phyloP scores from a whole-genome alignment of 1,140 invertebrate species.

The Pararge aegeria region DNA sequence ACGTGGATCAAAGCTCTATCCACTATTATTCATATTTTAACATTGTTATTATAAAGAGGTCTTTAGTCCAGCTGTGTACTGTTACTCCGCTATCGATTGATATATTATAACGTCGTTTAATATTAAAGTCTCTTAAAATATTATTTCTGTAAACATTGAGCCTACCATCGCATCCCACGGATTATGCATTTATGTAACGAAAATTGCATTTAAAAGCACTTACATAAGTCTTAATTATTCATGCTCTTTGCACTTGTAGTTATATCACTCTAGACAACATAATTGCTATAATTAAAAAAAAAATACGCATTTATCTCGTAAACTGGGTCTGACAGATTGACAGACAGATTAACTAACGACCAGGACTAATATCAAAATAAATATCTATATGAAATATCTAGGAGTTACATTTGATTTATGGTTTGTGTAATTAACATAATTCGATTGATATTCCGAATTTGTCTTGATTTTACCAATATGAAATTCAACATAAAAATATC shows the following conservation, averaged over 20 bases:
- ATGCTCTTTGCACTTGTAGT: too few relatives aligned
- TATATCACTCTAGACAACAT: slow-evolving; percentile 18
- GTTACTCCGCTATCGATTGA: too few relatives aligned
- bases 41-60: too few relatives aligned
- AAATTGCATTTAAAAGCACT: not conserved
- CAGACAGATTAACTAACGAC: slow-evolving; percentile 9
- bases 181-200: not conserved
- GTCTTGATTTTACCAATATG: not conserved
- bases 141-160: too few relatives aligned
- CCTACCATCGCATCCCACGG: not conserved
- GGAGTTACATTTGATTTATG: not conserved
- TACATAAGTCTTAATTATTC: not conserved
- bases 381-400: not conserved
- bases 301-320: slow-evolving; percentile 13
- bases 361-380: slow-evolving; percentile 11
- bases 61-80: too few relatives aligned
- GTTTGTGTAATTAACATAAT: not conserved
- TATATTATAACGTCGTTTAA: too few relatives aligned
- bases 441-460: not conserved
- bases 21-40: too few relatives aligned
- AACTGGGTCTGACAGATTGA: slow-evolving; percentile 14
- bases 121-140: too few relatives aligned
- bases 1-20: too few relatives aligned
- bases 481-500: too few relatives aligned
- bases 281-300: slow-evolving; percentile 25